Evolutionary conservation across 2,797 vertebrate species (phyloP), one percentile per base, ranked within the genome.

Genomic region (Dallia pectoralis): DNA sequence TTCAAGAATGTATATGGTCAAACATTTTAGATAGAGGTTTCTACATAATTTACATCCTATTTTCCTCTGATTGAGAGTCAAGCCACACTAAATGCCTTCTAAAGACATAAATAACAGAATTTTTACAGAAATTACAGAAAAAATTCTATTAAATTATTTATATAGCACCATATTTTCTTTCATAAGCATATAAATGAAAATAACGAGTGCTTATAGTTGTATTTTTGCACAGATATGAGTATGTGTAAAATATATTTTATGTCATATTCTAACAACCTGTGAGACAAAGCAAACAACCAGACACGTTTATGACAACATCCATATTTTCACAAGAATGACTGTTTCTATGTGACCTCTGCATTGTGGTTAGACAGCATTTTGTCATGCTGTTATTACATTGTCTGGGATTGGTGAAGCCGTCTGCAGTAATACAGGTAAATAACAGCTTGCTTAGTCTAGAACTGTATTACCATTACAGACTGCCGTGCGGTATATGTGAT

Each of bases 381-480:
- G 74, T 85, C 81, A 81, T 80, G 79, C 19, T 5, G 69, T 32
- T 51, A 59, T 70, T 59, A 79, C 74, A 66, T 75, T 80, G 85
- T 87, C 87, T 90, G 79, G 76, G 75, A 71, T 44, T 71, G 32
- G 30, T 15, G 22, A 76, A 33, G 69, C 61, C 59, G n/a, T 22
- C 76, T 56, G 63, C 77, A 80, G 81, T 74, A 77, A 75, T 78
- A 64, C 82, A 87, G 84, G 88, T 89, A 92, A 91, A 91, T 86
- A 90, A 75, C 72, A 68, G 74, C 77, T 80, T 83, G 78, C 82
- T 70, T 56, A 84, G 88, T 87, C 84, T 88, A 82, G 69, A 73
- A 79, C 71, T 87, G 77, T 70, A 16, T 19, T 1, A 71, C 88
- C 87, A 92, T 89, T 81, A 87, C 73, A 87, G 72, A 25, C 78